Percentiles rank a stretch among this genome's conserved stretches.
phyloP scores from a whole-genome alignment of 1,140 invertebrate species.

The Plodia interpunctella region DNA sequence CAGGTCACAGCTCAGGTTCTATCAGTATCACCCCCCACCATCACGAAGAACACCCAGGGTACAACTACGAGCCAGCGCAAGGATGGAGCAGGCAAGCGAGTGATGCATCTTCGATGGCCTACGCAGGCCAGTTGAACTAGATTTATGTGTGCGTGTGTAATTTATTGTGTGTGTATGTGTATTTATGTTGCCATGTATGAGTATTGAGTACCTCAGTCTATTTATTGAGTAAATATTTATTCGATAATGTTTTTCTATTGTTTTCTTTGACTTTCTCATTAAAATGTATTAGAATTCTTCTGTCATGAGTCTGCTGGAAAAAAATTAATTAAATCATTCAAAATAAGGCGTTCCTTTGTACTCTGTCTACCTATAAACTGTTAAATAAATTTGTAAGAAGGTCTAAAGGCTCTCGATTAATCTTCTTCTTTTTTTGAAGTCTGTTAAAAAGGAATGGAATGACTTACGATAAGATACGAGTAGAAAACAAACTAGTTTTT shows the following conservation, averaged over 20 bases:
- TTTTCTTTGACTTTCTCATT: slow-evolving; percentile 13
- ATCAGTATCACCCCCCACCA: slow-evolving; percentile 38
- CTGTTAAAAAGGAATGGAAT: too few relatives aligned
- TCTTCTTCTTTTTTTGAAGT: too few relatives aligned
- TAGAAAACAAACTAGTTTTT: too few relatives aligned
- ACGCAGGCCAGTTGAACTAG: slow-evolving; percentile 75
- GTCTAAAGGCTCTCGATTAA: too few relatives aligned
- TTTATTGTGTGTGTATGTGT: slow-evolving; percentile 41
- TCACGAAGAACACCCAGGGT: slow-evolving; percentile 60
- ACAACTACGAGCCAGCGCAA: slow-evolving; percentile 64
- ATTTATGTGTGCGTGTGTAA: slow-evolving; percentile 47
- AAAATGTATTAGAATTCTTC: neutral
- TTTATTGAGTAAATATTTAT: slow-evolving; percentile 38
- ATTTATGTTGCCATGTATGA: slow-evolving; percentile 37
- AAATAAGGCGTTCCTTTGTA: too few relatives aligned
- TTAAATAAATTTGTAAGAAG: too few relatives aligned
- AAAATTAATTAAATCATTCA: too few relatives aligned
- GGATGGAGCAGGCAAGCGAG: slow-evolving; percentile 78
- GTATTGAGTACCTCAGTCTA: slow-evolving; percentile 62
- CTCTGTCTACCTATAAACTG: too few relatives aligned
- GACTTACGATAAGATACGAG: too few relatives aligned
- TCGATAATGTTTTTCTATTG: slow-evolving; percentile 26
- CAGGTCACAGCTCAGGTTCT: slow-evolving; percentile 29
- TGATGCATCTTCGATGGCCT: slow-evolving; percentile 80
- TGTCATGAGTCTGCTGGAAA: too few relatives aligned